Conservation (phyloP, 2,797 vertebrate genomes). For the Myripristis murdjan region DNA sequence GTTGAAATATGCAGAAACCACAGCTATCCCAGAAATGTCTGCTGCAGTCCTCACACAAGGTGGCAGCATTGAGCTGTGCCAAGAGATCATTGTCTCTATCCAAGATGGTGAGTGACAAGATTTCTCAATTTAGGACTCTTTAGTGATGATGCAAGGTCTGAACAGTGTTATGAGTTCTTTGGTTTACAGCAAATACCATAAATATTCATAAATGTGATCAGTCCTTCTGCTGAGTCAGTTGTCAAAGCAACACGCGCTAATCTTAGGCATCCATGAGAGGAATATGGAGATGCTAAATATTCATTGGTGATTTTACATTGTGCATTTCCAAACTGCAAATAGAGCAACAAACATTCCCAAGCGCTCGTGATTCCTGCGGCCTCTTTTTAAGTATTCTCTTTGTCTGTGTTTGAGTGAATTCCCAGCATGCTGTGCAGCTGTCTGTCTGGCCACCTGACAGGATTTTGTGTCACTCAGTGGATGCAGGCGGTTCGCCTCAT, state of each 20-base stretch:
- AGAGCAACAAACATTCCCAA: too few relatives aligned
- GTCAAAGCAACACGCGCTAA: neutral
- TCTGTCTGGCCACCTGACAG: slow-evolving; percentile 18
- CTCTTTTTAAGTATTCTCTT: neutral
- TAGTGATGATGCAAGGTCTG: slow-evolving; percentile 3
- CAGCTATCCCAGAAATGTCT: neutral
- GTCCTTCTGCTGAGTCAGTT: neutral
- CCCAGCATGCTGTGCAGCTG: slow-evolving; percentile 44
- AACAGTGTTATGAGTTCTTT: neutral
- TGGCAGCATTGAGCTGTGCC: slow-evolving; percentile 60
- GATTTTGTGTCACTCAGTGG: slow-evolving; percentile 16
- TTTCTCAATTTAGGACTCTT: slow-evolving; percentile 2
- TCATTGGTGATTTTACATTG: slow-evolving; percentile 23
- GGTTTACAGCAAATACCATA: slow-evolving; percentile 17
- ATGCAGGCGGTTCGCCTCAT: slow-evolving; percentile 35
- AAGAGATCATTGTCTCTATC: slow-evolving; percentile 2
- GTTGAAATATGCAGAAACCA: neutral
- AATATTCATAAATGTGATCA: slow-evolving; percentile 21
- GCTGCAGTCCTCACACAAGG: slow-evolving; percentile 64
- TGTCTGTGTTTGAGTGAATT: slow-evolving; percentile 8
- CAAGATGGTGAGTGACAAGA: neutral
- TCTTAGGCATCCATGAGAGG: neutral
- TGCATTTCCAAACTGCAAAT: too few relatives aligned
- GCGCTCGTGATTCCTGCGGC: neutral
- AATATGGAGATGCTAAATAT: slow-evolving; percentile 22